Percentiles rank a stretch among this genome's conserved stretches.
Conservation (phyloP, 2,888 invertebrate genomes). For the Nebria brevicollis region DNA sequence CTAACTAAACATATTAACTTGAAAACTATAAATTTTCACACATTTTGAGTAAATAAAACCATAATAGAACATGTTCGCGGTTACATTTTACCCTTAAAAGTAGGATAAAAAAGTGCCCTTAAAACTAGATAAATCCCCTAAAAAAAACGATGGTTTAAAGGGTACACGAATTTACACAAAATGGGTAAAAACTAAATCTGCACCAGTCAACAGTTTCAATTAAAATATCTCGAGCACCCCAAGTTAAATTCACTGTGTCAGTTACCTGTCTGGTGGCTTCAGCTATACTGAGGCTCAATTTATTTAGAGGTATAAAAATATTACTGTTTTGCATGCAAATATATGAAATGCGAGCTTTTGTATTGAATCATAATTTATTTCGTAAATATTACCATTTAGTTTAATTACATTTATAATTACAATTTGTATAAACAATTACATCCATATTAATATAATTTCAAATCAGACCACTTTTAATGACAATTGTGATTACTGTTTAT, state of each 20-base stretch:
- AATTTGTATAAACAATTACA: too few relatives aligned
- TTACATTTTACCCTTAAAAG: too few relatives aligned
- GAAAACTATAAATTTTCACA: constrained; percentile 1
- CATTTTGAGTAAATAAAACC: background rate
- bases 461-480: too few relatives aligned
- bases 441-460: too few relatives aligned
- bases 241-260: background rate
- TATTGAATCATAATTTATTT: too few relatives aligned
- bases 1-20: background rate
- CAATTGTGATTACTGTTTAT: too few relatives aligned
- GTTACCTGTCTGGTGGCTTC: background rate
- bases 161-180: background rate
- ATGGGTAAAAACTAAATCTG: background rate
- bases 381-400: too few relatives aligned
- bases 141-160: background rate
- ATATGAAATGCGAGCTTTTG: background rate
- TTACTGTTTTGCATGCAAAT: background rate
- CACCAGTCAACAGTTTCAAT: background rate
- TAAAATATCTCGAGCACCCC: background rate
- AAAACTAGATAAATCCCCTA: background rate
- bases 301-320: background rate
- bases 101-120: background rate
- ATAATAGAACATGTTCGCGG: background rate
- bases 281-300: background rate
- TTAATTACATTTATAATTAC: too few relatives aligned